A percentile compares a stretch with the other conserved stretches of the same genome.
These are phyloP conservation scores for Nymphalis urticae DNA, from an alignment of 2,888 invertebrate species.

Conservation along the genomic window DNA sequence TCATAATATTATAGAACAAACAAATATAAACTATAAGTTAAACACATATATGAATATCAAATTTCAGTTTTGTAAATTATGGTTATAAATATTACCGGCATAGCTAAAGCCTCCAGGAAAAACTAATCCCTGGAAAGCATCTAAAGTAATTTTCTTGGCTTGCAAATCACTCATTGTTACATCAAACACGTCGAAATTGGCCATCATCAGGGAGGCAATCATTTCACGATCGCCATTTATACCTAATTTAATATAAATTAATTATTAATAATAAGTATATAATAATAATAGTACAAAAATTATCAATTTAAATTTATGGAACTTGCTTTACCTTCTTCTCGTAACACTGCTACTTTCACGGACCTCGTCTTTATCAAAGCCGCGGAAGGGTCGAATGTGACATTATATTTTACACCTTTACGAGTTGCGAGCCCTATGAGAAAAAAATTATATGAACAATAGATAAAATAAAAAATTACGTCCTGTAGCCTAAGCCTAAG, in stretches of 20 bases:
- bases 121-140: conserved; percentile 92
- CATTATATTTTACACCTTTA: conserved; percentile 86
- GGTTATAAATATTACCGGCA: conserved; percentile 84
- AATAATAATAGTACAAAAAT: too few relatives aligned
- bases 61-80: too few relatives aligned
- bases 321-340: conserved; percentile 90
- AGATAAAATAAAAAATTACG: not conserved
- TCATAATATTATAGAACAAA: too few relatives aligned
- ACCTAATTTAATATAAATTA: conserved; percentile 59
- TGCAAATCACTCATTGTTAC: conserved; percentile 96
- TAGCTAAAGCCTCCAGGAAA: conserved; percentile 99
- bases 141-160: conserved; percentile 85
- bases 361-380: conserved; percentile 73
- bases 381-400: conserved; percentile 86
- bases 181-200: conserved; percentile 96
- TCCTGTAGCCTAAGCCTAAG: too few relatives aligned
- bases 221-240: conserved; percentile 99
- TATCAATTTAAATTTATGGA: not conserved
- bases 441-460: not conserved
- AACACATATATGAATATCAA: too few relatives aligned
- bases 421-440: conserved; percentile 83
- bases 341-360: conserved; percentile 91
- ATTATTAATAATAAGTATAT: too few relatives aligned
- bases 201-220: conserved; percentile 93
- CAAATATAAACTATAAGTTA: too few relatives aligned